Evolutionary conservation across 2,888 invertebrate genomes (phyloP).

Genomic region (Drosophila gaucha): DNA sequence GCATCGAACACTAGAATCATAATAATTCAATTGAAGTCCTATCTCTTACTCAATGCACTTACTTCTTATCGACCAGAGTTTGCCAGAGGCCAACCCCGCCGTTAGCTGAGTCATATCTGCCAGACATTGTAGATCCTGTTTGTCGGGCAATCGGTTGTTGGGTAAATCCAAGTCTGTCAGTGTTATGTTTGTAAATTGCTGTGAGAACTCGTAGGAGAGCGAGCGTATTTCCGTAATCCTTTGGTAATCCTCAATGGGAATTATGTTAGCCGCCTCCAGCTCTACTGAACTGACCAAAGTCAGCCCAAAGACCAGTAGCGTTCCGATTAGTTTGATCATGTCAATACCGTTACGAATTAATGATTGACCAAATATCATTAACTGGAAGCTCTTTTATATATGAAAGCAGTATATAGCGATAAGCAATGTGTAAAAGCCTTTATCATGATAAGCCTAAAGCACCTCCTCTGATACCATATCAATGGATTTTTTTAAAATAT

Average conservation of each 20-base stretch:
- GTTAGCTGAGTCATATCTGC: conserved; percentile 23
- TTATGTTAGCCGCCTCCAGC: not conserved
- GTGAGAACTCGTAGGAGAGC: conserved; percentile 31
- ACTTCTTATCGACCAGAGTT: conserved; percentile 40
- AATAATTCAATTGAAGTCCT: not conserved
- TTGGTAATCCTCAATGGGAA: conserved; percentile 5
- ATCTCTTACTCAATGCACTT: not conserved
- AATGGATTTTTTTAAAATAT: not conserved
- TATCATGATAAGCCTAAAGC: not conserved
- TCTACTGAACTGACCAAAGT: conserved; percentile 3
- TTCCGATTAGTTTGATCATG: conserved; percentile 7
- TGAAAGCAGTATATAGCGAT: not conserved
- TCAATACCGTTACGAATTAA: not conserved
- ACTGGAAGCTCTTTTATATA: conserved; percentile 2
- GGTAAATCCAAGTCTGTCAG: not conserved
- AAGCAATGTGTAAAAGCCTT: not conserved
- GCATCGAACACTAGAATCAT: conserved; percentile 81
- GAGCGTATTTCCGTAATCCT: conserved; percentile 8
- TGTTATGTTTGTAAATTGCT: conserved; percentile 27
- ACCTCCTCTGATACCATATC: conserved; percentile 1
- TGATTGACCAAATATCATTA: not conserved
- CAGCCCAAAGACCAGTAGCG: not conserved
- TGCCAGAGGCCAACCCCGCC: conserved; percentile 1
- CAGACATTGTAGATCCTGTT: conserved; percentile 20
- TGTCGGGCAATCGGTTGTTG: not conserved